Conservation (phyloP, 2,888 invertebrate species). For the Diarsia dahlii region DNA sequence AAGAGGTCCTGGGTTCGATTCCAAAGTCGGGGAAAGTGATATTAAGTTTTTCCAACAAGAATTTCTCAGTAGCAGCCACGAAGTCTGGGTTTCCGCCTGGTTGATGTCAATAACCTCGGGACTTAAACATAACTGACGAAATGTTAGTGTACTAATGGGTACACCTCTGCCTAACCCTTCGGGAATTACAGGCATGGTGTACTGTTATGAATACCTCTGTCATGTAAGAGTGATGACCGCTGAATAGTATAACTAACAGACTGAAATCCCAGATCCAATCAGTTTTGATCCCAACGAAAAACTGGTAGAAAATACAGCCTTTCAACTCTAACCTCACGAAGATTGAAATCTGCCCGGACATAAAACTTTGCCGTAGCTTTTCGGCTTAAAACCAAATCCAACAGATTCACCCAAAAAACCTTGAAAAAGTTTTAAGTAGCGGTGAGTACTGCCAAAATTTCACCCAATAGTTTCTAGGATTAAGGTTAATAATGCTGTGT, state of each 20-base stretch:
- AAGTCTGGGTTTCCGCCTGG: too few species aligned
- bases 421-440: conserved; percentile 39
- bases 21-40: too few species aligned
- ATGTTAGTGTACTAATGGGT: too few species aligned
- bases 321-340: conserved; percentile 2
- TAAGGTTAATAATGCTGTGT: conserved; percentile 20
- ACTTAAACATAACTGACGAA: too few species aligned
- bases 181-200: too few species aligned
- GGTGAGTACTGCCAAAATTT: conserved; percentile 46
- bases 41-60: too few species aligned
- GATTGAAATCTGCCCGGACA: conserved; percentile 24
- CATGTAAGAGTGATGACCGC: background rate
- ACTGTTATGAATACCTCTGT: background rate
- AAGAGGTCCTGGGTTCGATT: too few species aligned
- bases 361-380: conserved; percentile 18
- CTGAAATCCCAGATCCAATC: background rate
- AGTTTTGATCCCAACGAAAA: background rate
- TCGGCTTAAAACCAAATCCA: conserved; percentile 17
- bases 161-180: too few species aligned
- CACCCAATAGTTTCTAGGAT: conserved; percentile 42
- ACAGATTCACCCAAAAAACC: conserved; percentile 23
- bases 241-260: background rate
- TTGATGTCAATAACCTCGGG: too few species aligned
- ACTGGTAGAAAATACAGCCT: background rate
- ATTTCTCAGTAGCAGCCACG: too few species aligned